A percentile compares a stretch with the other conserved stretches of the same genome.
phyloP scores from a whole-genome alignment of 2,113 vertebrate species.

The Podiceps cristatus region DNA sequence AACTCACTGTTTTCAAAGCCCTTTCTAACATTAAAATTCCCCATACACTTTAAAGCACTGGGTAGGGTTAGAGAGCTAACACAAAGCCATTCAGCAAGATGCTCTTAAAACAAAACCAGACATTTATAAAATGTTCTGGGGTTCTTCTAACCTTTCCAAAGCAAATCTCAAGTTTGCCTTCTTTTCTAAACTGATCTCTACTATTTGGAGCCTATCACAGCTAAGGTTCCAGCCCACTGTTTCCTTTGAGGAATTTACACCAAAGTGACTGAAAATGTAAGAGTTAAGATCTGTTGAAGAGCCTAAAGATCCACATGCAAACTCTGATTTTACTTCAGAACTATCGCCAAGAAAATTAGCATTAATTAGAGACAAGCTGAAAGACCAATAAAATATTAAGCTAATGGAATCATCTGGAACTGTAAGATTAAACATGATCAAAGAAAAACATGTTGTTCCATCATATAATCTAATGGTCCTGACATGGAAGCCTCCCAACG shows the following conservation, averaged over 20 bases:
- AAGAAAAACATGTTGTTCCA: neutral
- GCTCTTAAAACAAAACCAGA: neutral
- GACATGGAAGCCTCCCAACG: neutral
- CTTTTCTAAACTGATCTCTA: neutral
- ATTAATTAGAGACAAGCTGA: slow-evolving; percentile 40
- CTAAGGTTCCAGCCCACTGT: neutral
- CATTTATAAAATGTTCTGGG: neutral
- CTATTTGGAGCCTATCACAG: neutral
- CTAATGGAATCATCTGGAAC: slow-evolving; percentile 34
- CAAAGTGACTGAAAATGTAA: neutral
- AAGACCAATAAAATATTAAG: slow-evolving; percentile 33
- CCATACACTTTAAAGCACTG: neutral
- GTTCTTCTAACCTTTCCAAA: neutral
- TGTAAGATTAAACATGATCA: neutral
- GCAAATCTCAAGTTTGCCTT: neutral
- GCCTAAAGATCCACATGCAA: slow-evolving; percentile 7
- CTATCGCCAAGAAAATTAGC: slow-evolving; percentile 46
- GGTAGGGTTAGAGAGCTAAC: neutral
- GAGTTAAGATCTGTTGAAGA: neutral
- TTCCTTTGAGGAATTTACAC: slow-evolving; percentile 6
- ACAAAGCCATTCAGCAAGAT: neutral
- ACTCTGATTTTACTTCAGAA: slow-evolving; percentile 36
- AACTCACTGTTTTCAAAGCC: neutral
- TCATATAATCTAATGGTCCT: neutral
- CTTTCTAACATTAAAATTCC: neutral